A percentile compares a stretch with the other conserved stretches of the same genome.
Conservation (phyloP, 2,113 vertebrate species). For the Chrysochloris asiatica region DNA sequence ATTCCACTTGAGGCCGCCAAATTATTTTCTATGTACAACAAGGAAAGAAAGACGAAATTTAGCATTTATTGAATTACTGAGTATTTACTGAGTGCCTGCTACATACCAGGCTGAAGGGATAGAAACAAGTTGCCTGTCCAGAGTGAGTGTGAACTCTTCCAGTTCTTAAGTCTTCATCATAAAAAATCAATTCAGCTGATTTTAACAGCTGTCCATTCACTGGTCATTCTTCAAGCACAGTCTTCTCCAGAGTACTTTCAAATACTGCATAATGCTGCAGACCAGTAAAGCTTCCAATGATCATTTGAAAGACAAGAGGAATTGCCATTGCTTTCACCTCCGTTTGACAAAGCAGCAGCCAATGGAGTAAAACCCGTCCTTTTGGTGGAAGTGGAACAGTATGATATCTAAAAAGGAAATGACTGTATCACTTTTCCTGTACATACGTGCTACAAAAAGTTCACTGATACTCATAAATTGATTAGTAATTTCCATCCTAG, state of each 20-base stretch:
- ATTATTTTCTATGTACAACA: neutral
- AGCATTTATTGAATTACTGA: constrained; percentile 43
- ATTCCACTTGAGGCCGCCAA: constrained; percentile 4
- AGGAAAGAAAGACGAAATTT: constrained; percentile 52
- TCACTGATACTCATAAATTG: neutral
- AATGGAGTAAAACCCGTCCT: constrained; percentile 71
- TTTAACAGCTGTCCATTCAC: neutral
- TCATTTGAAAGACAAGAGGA: constrained; percentile 15
- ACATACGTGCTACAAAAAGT: neutral
- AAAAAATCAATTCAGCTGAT: neutral
- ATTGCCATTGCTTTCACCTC: constrained; percentile 62
- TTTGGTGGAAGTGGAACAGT: constrained; percentile 75
- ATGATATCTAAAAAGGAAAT: constrained; percentile 68
- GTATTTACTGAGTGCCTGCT: constrained; percentile 51
- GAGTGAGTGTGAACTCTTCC: constrained; percentile 26
- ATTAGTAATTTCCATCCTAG: constrained; percentile 12
- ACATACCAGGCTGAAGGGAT: neutral
- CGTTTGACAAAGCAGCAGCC: constrained; percentile 65
- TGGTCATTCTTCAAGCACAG: constrained; percentile 53
- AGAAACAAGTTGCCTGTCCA: constrained; percentile 17
- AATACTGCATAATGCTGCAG: constrained; percentile 33
- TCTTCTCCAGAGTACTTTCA: constrained; percentile 25
- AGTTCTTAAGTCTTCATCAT: neutral
- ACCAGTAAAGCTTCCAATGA: constrained; percentile 37
- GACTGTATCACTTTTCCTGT: neutral